phyloP scores from a whole-genome alignment of 2,113 vertebrate species.

The Mus pahari region DNA sequence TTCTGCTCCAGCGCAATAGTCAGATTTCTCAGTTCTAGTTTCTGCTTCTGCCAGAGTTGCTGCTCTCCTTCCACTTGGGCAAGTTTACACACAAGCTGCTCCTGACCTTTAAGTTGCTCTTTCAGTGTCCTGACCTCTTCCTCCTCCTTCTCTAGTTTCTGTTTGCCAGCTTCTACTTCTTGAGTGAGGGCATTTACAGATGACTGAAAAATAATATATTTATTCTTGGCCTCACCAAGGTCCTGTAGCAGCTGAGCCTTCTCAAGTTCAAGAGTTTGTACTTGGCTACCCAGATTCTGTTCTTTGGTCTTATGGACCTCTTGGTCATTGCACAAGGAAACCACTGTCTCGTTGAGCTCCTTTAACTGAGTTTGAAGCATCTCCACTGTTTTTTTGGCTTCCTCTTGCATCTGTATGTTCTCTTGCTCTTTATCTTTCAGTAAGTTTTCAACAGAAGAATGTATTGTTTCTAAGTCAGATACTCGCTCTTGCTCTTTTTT shows the following conservation, averaged over 20 bases:
- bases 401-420: constrained; percentile 73
- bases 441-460: constrained; percentile 70
- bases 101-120: constrained; percentile 77
- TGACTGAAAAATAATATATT: constrained; percentile 69
- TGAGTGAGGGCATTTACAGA: constrained; percentile 74
- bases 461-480: constrained; percentile 60
- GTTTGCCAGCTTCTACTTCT: constrained; percentile 79
- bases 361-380: constrained; percentile 86
- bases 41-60: constrained; percentile 78
- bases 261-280: constrained; percentile 81
- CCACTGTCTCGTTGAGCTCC: constrained; percentile 78
- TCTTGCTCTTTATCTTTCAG: constrained; percentile 84
- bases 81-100: constrained; percentile 72
- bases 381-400: constrained; percentile 75
- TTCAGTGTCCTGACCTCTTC: constrained; percentile 79
- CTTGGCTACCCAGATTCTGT: constrained; percentile 76
- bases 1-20: constrained; percentile 82
- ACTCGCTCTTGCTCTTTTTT: constrained; percentile 57
- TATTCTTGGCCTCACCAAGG: constrained; percentile 81
- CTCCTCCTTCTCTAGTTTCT: constrained; percentile 72
- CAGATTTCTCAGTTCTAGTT: constrained; percentile 62
- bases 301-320: constrained; percentile 74
- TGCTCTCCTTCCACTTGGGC: constrained; percentile 71
- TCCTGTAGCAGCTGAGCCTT: constrained; percentile 82
- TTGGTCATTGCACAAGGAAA: constrained; percentile 78